Evolutionary conservation across 2,113 vertebrate genomes (phyloP), one percentile per base, ranked within the genome.

Genomic region (Callospermophilus lateralis): DNA sequence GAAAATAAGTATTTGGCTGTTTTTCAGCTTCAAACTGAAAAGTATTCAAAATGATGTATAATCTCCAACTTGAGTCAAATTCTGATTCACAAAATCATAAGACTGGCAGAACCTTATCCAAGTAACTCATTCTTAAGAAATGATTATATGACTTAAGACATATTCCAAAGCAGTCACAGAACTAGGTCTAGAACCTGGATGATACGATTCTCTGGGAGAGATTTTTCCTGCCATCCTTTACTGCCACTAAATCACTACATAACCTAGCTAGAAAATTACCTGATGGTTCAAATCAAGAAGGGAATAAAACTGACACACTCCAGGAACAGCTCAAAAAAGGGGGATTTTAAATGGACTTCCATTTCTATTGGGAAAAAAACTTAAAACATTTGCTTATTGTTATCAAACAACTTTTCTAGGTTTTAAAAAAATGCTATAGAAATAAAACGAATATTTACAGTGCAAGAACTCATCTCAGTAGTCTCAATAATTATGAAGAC

Each of bases 401-500:
- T 28, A 63, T 26, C 22, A 32, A 89, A 4, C 90, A 55, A 63
- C 61, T 89, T 93, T 83, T 32, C 63, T 76, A 83, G n/a, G 17
- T 72, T 97, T 28, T 45, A 39, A 79, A 87, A 84, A 74, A 65
- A 72, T 79, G n/a, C 74, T 84, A 73, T 4, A 90, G 11, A 89
- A 85, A 76, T 55, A 1, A 63, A 92, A 93, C 8, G 67, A 76
- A 37, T 8, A 93, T 30, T 61, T 85, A 89, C 45, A 45, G 28
- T 20, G 80, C 26, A 93, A 95, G 67, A 95, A 95, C 53, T 87
- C 48, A 89, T 65, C 61, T 95, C 51, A 91, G 22, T 88, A 86
- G 84, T 84, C 37, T 74, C 32, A 24, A 83, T 39, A 80, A 0
- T 88, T 26, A 93, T 80, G 58, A 94, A 84, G 17, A n/a, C 8